These are phyloP conservation scores for Barnardius zonarius DNA, from an alignment of 2,113 vertebrate genomes.

Conservation along the genomic window DNA sequence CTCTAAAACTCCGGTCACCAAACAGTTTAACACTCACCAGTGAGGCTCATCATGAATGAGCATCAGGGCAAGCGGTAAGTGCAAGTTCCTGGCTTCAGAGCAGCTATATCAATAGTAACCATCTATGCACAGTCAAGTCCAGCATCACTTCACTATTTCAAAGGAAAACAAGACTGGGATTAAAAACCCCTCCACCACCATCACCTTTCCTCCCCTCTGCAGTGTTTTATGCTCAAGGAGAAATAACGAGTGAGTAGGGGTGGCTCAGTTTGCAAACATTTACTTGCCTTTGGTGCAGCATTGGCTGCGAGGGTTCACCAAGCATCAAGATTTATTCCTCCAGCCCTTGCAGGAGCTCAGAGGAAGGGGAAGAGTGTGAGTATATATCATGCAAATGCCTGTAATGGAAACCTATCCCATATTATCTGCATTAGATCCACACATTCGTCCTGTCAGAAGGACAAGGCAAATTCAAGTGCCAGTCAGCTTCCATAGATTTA, in stretches of 20 bases:
- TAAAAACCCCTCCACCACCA: background rate
- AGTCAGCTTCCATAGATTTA: background rate
- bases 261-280: background rate
- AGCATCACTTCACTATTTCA: background rate
- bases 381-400: slow-evolving; percentile 9
- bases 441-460: background rate
- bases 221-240: background rate
- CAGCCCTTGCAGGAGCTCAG: background rate
- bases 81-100: background rate
- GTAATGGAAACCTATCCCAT: background rate
- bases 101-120: background rate
- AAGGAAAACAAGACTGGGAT: background rate
- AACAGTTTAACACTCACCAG: slow-evolving; percentile 53
- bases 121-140: accelerated
- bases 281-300: background rate
- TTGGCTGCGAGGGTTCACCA: background rate
- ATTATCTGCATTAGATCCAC: slow-evolving; percentile 3
- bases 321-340: slow-evolving; percentile 31
- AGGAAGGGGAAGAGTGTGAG: background rate
- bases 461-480: background rate
- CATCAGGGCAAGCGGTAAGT: background rate
- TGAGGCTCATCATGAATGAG: slow-evolving; percentile 24
- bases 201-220: background rate
- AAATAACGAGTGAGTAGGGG: background rate
- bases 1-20: slow-evolving; percentile 67